Evolutionary conservation across 2,113 vertebrate species (phyloP), one percentile per base, ranked within the genome.

Genomic region (Hystrix brachyura): DNA sequence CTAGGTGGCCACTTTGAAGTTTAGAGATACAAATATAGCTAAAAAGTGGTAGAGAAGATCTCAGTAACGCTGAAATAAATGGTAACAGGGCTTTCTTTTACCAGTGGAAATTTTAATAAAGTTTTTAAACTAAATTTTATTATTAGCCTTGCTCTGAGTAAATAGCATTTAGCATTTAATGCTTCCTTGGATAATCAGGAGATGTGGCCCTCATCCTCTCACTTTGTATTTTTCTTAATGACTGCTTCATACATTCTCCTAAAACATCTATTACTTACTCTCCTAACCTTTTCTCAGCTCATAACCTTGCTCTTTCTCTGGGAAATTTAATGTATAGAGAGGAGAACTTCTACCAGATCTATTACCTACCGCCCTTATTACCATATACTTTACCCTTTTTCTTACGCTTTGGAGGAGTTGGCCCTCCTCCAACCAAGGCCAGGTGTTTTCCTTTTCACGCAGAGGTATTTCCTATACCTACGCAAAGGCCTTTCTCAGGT

Each of bases 1-100:
- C n/a, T 76, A 25, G 10, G 64, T 95, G 8, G 29, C 23, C 46
- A 79, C n/a, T 82, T 74, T 53, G 72, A 93, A 83, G 38, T 96
- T 89, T 94, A 17, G 55, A 87, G 48, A n/a, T 46, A 79, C 62
- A 90, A 21, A 4, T 94, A 78, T 94, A 89, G 94, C 48, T 95
- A 81, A 55, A 91, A 76, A 88, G 32, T 76, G 46, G 18, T 79
- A 7, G 64, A 18, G 85, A 92, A 87, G 8, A 51, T 79, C 21
- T 87, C 43, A 55, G 46, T 79, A 11, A 80, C n/a, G 25, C 57
- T 93, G 59, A 79, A 74, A 32, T 81, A 80, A 83, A 74, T 51
- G 3, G 62, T 78, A 59, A 53, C 65, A 65, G 53, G 29, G n/a
- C 76, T 94, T 94, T 91, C 76, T 72, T 93, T 94, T 89, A 80